Percentiles rank a stretch among this genome's conserved stretches.
Conservation (phyloP, 2,888 invertebrate genomes). For the Chelonus formosanus region DNA sequence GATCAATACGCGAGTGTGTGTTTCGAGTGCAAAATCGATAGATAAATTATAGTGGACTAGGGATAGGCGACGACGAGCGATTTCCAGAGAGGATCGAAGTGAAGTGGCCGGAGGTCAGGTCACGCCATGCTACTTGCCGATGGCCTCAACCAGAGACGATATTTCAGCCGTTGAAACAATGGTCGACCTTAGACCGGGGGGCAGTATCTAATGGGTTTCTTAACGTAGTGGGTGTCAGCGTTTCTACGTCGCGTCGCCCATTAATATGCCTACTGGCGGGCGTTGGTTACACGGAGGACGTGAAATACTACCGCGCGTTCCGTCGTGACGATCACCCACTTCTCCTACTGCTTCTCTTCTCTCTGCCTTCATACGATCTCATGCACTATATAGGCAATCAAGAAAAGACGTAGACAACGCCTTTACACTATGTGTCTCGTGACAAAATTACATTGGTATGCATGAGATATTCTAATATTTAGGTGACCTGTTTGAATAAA, state of each 20-base stretch:
- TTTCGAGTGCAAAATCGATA: no score
- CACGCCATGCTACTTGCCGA: slow-evolving; percentile 39
- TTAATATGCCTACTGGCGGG: slow-evolving; percentile 50
- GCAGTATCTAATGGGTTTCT: slow-evolving; percentile 54
- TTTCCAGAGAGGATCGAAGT: slow-evolving; percentile 12
- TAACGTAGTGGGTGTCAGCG: slow-evolving; percentile 50
- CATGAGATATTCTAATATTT: no score
- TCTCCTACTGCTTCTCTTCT: slow-evolving; percentile 27
- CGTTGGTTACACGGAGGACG: slow-evolving; percentile 44
- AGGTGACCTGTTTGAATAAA: no score
- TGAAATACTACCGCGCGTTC: slow-evolving; percentile 58
- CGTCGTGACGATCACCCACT: slow-evolving; percentile 46
- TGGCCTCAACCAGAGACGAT: slow-evolving; percentile 31
- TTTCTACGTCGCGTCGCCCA: slow-evolving; percentile 48
- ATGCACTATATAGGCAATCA: neutral
- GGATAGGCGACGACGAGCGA: no score
- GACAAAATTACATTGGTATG: neutral
- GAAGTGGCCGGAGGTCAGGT: slow-evolving; percentile 28
- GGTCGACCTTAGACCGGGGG: slow-evolving; percentile 46
- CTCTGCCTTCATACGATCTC: slow-evolving; percentile 1
- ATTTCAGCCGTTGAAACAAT: slow-evolving; percentile 41
- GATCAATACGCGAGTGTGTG: no score
- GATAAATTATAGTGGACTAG: no score
- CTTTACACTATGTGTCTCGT: neutral
- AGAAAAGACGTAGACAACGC: neutral